Evolutionary conservation across 2,113 vertebrate genomes (phyloP), one percentile per base, ranked within the genome.

Genomic region (Miniopterus natalensis): DNA sequence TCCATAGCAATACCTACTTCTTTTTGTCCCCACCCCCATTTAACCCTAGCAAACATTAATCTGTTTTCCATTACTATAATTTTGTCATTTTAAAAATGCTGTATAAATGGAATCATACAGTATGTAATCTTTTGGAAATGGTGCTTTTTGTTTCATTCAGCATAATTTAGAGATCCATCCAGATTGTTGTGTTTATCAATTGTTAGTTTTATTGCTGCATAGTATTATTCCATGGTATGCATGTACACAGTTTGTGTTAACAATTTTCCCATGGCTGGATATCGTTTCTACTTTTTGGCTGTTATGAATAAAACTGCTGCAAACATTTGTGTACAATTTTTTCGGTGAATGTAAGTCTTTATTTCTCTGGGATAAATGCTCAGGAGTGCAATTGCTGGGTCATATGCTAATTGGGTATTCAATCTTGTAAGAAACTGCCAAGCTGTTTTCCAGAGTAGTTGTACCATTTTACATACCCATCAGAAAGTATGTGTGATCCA

Each of bases 121-220:
- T 87, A 65, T 84, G 1, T 63, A 31, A 88, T 68, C 25, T 95
- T 93, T 78, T 6, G 13, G 36, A 25, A 75, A 70, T 90, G 31
- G 13, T 12, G 31, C 15, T 88, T 93, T 96, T 84, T 92, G 95
- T 94, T 66, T 36, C n/a, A 78, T 14, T 74, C 70, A 80, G 18
- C 55, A 47, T 80, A 45, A 65, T 94, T 96, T 61, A 70, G n/a
- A 80, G 47, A 79, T 84, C 68, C 61, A 91, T 79, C 14, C 75
- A 51, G 27, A 61, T 55, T 53, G 61, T 73, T 79, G 36, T 40
- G 10, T 49, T 36, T 49, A 51, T 90, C 25, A 80, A 5, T 80
- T 92, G 21, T 75, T 92, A 87, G n/a, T 84, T 96, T 92, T 75
- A 77, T 65, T 94, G 66, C 25, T 85, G 55, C 40, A 51, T 81